phyloP scores from a whole-genome alignment of 2,888 invertebrate species.

The Himalopsyche kuldschensis region DNA sequence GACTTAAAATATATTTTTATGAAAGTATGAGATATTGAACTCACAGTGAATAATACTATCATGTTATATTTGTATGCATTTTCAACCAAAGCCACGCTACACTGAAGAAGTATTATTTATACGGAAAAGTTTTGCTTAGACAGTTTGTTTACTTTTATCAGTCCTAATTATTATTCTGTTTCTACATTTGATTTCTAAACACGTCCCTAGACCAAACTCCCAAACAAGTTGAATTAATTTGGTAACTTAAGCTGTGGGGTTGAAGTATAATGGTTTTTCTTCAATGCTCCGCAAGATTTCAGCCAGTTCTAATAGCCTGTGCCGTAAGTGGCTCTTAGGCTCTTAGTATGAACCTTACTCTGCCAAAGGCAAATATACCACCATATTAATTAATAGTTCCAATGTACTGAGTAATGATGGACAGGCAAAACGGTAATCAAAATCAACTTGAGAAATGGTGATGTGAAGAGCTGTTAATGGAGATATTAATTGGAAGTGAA shows the following conservation, averaged over 20 bases:
- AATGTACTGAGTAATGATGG: neutral
- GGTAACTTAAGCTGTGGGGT: neutral
- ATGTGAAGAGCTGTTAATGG: neutral
- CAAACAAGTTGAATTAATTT: neutral
- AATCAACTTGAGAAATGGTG: neutral
- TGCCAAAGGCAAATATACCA: slow-evolving; percentile 2
- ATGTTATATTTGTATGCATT: too few relatives aligned
- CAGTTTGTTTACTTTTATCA: too few relatives aligned
- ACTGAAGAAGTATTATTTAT: too few relatives aligned
- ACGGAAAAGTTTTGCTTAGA: too few relatives aligned
- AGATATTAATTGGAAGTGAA: too few relatives aligned
- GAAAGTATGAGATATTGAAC: too few relatives aligned
- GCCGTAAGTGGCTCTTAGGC: neutral
- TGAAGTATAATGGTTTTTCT: neutral
- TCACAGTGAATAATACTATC: too few relatives aligned
- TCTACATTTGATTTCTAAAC: neutral
- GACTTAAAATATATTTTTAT: too few relatives aligned
- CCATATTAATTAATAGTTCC: slow-evolving; percentile 13
- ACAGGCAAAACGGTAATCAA: neutral
- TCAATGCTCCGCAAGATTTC: neutral
- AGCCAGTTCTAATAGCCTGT: slow-evolving; percentile 8
- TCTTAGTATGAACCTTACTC: slow-evolving; percentile 1
- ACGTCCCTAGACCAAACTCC: neutral
- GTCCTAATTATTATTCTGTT: neutral
- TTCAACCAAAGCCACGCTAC: too few relatives aligned